Base-by-base conservation (phyloP, 2,888 invertebrate genomes). In the Diplazon laetatorius region DNA sequence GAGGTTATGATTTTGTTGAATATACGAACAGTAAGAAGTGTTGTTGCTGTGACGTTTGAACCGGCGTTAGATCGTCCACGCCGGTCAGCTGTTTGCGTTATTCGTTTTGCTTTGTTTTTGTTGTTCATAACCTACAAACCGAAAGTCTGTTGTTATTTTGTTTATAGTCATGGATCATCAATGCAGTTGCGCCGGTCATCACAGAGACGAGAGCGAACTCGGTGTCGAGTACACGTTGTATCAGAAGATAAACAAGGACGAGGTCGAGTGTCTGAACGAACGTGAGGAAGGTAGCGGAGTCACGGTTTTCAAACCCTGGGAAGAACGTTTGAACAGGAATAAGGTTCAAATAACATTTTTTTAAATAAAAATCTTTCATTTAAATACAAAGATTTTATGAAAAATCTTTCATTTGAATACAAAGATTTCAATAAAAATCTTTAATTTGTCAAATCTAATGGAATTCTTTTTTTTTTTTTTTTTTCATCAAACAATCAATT, bases 181-280 rank as follows among this genome's bases (percentile, higher is more conserved):
- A 16, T 90, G 90, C 72, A 82, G 83, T 55, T 90, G 90, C 50
- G 87, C 88, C 59, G 73, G 57, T 71, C 39, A 71, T 55, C 90
- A 90, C 42, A 71, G 66, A 12, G 69, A 86, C n/a, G 86, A 86
- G 50, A 78, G 55, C 50, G 95, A 96, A 91, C 91, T 95, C 87
- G 97, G 96, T 2, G 90, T 96, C 59, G 94, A 95, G 82, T 97
- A 96, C 87, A 97, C 96, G 92, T 93, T 99, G 71, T 98, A 94
- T 90, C 93, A 95, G 83, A 98, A 97, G 93, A 98, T 99, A 85
- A 96, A 99, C 91, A 94, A 94, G 85, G 94, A 95, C 46, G 96
- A 97, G 90, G 92, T 98, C 22, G 94, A 97, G 88, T 98, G 98
- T 91, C 92, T 99, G 37, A 99, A 99, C 91, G 99, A 99, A 92